phyloP scores from a whole-genome alignment of 2,797 vertebrate species.

The Remorina albescens region DNA sequence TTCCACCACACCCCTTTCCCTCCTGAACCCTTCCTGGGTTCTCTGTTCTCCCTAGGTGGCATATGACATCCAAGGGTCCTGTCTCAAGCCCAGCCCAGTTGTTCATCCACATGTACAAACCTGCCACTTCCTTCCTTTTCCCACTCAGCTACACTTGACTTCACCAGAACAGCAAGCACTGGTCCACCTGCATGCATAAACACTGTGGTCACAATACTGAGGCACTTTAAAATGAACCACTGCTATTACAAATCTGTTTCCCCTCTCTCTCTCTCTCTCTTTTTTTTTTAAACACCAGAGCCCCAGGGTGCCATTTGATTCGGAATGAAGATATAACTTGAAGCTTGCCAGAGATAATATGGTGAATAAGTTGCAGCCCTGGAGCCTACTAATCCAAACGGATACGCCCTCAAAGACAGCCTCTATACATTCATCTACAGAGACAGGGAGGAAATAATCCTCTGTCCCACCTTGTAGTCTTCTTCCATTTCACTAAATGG shows the following conservation, averaged over 20 bases:
- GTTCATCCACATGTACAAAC: slow-evolving; percentile 22
- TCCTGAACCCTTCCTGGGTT: slow-evolving; percentile 51
- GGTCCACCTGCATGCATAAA: slow-evolving; percentile 18
- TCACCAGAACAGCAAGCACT: slow-evolving; percentile 20
- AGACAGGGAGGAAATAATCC: slow-evolving; percentile 44
- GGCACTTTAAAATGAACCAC: slow-evolving; percentile 8
- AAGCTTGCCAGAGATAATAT: slow-evolving; percentile 59
- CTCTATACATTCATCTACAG: slow-evolving; percentile 46
- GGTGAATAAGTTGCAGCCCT: slow-evolving; percentile 45
- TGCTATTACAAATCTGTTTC: slow-evolving; percentile 8
- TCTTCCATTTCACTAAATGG: slow-evolving; percentile 26
- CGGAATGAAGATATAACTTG: slow-evolving; percentile 47
- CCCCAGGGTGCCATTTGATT: slow-evolving; percentile 50
- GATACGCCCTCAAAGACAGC: slow-evolving; percentile 50
- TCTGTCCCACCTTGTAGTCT: slow-evolving; percentile 31
- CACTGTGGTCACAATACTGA: slow-evolving; percentile 9
- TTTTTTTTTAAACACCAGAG: slow-evolving; percentile 3
- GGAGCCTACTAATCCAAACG: slow-evolving; percentile 55
- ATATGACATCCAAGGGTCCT: slow-evolving; percentile 48
- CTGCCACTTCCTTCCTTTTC: slow-evolving; percentile 40
- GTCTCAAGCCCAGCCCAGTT: slow-evolving; percentile 32
- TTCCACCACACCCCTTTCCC: slow-evolving; percentile 15
- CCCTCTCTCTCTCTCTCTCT: slow-evolving; percentile 16
- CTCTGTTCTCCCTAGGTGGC: slow-evolving; percentile 47
- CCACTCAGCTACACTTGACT: slow-evolving; percentile 27